phyloP scores from a whole-genome alignment of 2,888 invertebrate genomes.

The Cheilosia vulpina region DNA sequence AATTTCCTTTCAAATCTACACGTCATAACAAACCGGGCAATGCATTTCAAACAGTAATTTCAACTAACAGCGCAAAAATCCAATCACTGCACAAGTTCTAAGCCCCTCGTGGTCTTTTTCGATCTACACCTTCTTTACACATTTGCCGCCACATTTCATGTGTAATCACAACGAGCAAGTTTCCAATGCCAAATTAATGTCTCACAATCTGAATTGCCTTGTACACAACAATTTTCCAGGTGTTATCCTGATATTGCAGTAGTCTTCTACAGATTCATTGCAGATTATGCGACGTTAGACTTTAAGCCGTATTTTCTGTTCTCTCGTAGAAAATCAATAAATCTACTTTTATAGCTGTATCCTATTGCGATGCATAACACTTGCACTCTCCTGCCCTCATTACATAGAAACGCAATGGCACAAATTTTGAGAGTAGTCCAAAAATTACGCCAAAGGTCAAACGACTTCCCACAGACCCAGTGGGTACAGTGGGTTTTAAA shows the following conservation, averaged over 20 bases:
- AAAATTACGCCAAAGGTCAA: constrained; percentile 21
- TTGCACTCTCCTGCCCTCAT: constrained; percentile 16
- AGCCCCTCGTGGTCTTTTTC: too few relatives aligned
- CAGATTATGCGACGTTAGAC: constrained; percentile 9
- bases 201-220: background rate
- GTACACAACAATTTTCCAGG: background rate
- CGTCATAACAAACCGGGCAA: too few relatives aligned
- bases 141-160: constrained; percentile 1
- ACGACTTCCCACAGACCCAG: background rate
- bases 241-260: background rate
- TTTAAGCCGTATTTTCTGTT: background rate
- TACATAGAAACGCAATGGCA: constrained; percentile 14
- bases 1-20: too few relatives aligned
- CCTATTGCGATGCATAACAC: background rate
- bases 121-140: background rate
- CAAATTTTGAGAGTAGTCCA: constrained; percentile 25
- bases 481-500: background rate
- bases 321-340: constrained; percentile 17
- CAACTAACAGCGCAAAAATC: too few relatives aligned
- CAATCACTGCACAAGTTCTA: too few relatives aligned
- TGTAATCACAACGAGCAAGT: background rate
- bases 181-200: background rate
- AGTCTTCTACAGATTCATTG: background rate
- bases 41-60: too few relatives aligned
- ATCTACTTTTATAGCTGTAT: background rate